Percentiles rank a stretch among this genome's conserved stretches.
Evolutionary conservation across 2,113 vertebrate genomes (phyloP).

Genomic region (Sturnus vulgaris): DNA sequence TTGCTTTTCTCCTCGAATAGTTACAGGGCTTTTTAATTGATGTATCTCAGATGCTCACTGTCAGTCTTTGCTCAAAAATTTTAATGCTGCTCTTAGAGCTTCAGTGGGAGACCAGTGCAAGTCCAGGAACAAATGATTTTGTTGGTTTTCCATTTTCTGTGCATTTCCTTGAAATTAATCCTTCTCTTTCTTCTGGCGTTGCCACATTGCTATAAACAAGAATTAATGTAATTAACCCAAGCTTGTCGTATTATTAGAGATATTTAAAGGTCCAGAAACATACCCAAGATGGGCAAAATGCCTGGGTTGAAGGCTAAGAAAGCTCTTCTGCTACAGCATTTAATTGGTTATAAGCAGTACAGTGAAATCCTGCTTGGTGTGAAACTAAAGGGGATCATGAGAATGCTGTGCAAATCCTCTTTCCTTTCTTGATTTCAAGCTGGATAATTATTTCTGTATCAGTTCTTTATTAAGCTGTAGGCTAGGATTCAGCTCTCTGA

Average conservation of each 20-base stretch:
- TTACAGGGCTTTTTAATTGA: background rate
- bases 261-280: background rate
- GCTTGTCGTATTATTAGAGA: background rate
- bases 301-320: background rate
- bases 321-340: background rate
- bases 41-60: background rate
- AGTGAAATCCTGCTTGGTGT: background rate
- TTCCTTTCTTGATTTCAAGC: background rate
- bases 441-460: background rate
- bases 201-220: background rate
- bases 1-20: background rate
- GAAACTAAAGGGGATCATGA: background rate
- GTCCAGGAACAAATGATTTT: background rate
- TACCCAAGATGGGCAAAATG: background rate
- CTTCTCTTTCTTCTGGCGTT: background rate
- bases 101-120: fast-evolving
- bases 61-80: background rate
- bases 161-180: background rate
- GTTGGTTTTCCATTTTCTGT: background rate
- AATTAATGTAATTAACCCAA: background rate
- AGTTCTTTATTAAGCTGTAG: background rate
- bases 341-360: background rate
- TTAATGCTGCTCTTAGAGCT: background rate
- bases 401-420: background rate
- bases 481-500: background rate